These are phyloP conservation scores for Euwallacea similis DNA, from an alignment of 1,140 invertebrate species.

Conservation along the genomic window DNA sequence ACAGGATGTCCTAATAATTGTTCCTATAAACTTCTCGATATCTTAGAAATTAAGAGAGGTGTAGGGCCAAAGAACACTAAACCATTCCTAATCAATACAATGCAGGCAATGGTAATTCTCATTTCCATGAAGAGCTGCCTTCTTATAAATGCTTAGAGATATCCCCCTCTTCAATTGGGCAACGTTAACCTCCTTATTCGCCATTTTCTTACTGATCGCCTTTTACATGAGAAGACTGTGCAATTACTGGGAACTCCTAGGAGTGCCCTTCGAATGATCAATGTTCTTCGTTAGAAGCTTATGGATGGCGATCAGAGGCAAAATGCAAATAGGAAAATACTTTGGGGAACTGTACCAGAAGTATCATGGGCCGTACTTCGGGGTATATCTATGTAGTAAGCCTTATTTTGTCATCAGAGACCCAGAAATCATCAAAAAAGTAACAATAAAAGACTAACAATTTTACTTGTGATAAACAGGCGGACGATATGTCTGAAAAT, in stretches of 20 bases:
- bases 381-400: constrained; percentile 53
- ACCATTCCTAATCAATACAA: too few species aligned
- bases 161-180: too few species aligned
- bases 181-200: too few species aligned
- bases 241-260: constrained; percentile 51
- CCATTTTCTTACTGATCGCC: too few species aligned
- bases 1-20: too few species aligned
- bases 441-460: constrained; percentile 56
- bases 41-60: too few species aligned
- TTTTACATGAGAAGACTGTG: constrained; percentile 34
- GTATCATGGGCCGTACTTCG: constrained; percentile 52
- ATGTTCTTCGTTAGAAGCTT: constrained; percentile 52
- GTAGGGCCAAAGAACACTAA: too few species aligned
- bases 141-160: too few species aligned
- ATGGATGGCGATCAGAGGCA: constrained; percentile 48
- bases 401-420: constrained; percentile 55
- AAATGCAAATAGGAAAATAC: constrained; percentile 46
- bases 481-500: constrained; percentile 49
- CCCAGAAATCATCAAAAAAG: constrained; percentile 56
- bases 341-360: constrained; percentile 45
- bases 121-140: too few species aligned
- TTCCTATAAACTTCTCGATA: too few species aligned
- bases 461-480: constrained; percentile 47
- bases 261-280: constrained; percentile 49
- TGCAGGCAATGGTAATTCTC: too few species aligned